Percentiles rank a stretch among this genome's conserved stretches.
These are phyloP conservation scores for Alexandromys fortis DNA, from an alignment of 2,113 vertebrate genomes.

Conservation along the genomic window DNA sequence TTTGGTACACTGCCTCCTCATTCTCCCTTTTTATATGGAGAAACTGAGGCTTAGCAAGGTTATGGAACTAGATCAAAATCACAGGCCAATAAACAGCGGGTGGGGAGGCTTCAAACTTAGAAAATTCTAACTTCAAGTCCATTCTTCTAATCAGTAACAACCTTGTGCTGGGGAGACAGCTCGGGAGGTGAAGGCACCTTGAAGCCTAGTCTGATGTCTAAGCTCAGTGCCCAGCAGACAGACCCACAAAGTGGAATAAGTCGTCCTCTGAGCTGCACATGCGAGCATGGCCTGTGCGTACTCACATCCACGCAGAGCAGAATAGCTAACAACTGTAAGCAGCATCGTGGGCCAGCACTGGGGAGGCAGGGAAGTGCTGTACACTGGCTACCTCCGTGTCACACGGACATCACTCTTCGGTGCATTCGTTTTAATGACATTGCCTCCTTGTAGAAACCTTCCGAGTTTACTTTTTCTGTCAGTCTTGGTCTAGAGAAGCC, in stretches of 20 bases:
- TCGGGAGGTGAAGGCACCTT: background rate
- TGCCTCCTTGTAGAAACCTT: slow-evolving; percentile 24
- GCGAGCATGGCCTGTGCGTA: background rate
- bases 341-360: background rate
- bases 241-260: too few relatives aligned
- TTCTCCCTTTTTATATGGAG: background rate
- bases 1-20: background rate
- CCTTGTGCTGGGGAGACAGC: background rate
- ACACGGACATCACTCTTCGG: background rate
- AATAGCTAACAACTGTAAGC: background rate
- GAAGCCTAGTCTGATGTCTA: background rate
- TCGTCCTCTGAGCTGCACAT: background rate
- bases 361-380: background rate
- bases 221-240: background rate
- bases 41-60: slow-evolving; percentile 2
- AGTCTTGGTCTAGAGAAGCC: background rate
- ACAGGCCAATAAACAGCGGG: background rate
- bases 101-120: slow-evolving; percentile 1
- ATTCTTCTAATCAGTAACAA: background rate
- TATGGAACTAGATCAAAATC: slow-evolving; percentile 3
- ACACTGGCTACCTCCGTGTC: background rate
- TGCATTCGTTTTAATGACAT: background rate
- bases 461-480: slow-evolving; percentile 13
- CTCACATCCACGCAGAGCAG: background rate
- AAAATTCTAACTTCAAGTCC: slow-evolving; percentile 46